Evolutionary conservation across 2,888 invertebrate species (phyloP), one percentile per base, ranked within the genome.

Genomic region (Coelinius sp.): DNA sequence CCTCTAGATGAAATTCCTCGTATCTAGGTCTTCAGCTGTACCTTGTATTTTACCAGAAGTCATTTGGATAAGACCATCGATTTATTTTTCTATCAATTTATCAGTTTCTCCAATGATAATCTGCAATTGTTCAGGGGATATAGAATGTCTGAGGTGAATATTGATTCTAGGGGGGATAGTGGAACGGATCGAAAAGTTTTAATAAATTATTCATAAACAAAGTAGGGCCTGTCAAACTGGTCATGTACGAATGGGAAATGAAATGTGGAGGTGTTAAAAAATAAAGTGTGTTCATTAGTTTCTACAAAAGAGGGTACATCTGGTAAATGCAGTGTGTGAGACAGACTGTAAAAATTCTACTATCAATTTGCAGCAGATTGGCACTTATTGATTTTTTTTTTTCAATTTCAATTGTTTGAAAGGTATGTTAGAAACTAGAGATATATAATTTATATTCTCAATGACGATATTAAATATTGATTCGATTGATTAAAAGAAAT

Each of bases 131-230:
- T n/a, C n/a, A n/a, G n/a, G n/a, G n/a, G n/a, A n/a, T n/a, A n/a
- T n/a, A n/a, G 10, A n/a, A 10, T 5, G n/a, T n/a, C 20, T 4
- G 68, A n/a, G 46, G 14, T 46, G 52, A 22, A 14, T 31, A 31
- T 44, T n/a, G 44, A 44, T 59, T 46, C n/a, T 20, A 8, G 24
- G 12, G 31, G 12, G 31, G 69, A 8, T 22, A 65, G 35, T 12
- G 27, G 59, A 68, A 38, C 46, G 41, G 41, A 25, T 67, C 67
- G 14, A 49, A 49, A 22, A 59, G 12, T 8, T 49, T n/a, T 14
- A 41, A 31, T 63, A 12, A 35, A 44, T 66, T 64, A 67, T 68
- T 56, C 25, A 66, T 70, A 31, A 69, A 63, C 20, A 49, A 49
- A 17, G 27, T 59, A 12, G 52, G 62, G 35, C 53, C 64, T 14